Base-by-base conservation (phyloP, 2,113 vertebrate species). In the Mustela nigripes region DNA sequence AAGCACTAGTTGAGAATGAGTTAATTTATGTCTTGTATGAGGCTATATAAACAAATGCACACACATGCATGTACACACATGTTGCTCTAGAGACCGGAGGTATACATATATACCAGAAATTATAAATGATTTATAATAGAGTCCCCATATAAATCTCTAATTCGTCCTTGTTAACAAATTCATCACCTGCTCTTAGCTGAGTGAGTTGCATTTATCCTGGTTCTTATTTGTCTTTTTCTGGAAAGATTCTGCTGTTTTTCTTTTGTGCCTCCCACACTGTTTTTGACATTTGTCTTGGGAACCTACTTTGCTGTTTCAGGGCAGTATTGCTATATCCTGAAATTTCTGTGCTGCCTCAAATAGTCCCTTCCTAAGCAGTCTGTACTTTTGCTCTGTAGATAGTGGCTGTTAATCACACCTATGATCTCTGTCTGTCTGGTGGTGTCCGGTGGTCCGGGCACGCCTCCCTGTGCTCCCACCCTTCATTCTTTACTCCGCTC, bases 141-240 rank as follows among this genome's bases (percentile, higher is more conserved):
- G 9, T 80, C 42, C 10, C 33, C 58, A 19, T 48, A 39, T 80
- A 58, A 89, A 80, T 58, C 56, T 92, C 53, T 36, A 15, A 85
- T 92, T 84, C 7, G 26, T 62, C 21, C 50, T 91, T 85, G 31
- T 84, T 92, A 85, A 91, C 36, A 94, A 65, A 74, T 86, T 84
- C 2, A 78, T 58, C 28, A 5, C 18, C 31, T 69, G 8, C 11
- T 74, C 36, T 85, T 73, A 81, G 56, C 15, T 50, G 36, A 81
- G 56, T 36, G 39, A 89, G 28, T 28, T 89, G 6, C 1, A 18
- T 31, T 82, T 79, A 67, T 86, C 94, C 26, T 42, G 4, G 9
- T 50, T 80, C 22, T 69, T 42, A 67, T n/a, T 81, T 58, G 11
- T 50, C 48, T 74, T 80, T 62, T 33, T 21, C 36, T 24, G 53